Base-by-base conservation (phyloP, 2,797 vertebrate genomes). In the Arctocebus calabarensis region DNA sequence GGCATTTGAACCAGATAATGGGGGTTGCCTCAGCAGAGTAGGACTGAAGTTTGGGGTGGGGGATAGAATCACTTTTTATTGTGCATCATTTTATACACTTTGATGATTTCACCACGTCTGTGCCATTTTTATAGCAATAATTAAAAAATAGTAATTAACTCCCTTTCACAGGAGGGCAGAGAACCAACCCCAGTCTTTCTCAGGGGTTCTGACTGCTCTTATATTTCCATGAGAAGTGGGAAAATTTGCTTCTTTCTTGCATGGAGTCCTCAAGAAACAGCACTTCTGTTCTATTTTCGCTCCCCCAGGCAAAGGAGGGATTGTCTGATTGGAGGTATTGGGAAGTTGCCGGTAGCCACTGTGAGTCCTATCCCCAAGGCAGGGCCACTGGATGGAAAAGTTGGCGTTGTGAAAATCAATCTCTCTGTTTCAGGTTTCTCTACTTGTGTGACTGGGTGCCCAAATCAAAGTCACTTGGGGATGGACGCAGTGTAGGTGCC, bases 371-470 rank as follows among this genome's bases (percentile, higher is more conserved):
- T 59, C 59, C 22, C 59, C 79, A 57, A 84, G 62, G 78, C n/a
- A 23, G 73, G 1, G 1, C 29, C 11, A 0, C 59, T 57, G 62
- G 19, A 13, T 1, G 0, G 16, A 32, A 34, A 66, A 55, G 19
- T 32, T 1, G 5, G 45, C 29, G 0, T 13, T 2, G 17, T 29
- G 16, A n/a, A 29, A n/a, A 8, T 3, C 16, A 34, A 2, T 34
- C 34, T 29, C 78, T 62, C 20, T 43, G 12, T 43, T 52, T 17
- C 27, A 64, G 61, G 32, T 48, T 52, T 43, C n/a, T 34, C 52
- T 55, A 3, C 48, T 37, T 43, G 40, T 29, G 43, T 22, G 43
- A 23, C 34, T 27, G 52, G 12, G n/a, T 7, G 8, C 12, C 29
- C 2, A 8, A 27, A 29, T 62, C n/a, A 8, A 66, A 81, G 68